phyloP scores from a whole-genome alignment of 2,888 invertebrate species.

The Ochropleura leucogaster region DNA sequence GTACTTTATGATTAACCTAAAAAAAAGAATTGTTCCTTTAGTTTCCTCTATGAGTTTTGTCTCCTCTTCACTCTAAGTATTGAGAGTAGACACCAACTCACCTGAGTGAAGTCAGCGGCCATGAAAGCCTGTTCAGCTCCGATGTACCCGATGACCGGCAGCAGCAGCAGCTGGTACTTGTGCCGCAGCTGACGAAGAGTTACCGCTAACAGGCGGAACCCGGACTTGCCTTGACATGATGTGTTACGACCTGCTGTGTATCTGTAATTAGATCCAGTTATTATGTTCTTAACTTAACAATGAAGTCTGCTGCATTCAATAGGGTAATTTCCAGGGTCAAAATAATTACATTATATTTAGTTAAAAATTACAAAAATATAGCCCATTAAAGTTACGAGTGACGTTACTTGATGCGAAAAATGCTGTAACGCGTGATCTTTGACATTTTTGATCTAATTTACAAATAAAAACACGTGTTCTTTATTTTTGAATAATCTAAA shows the following conservation, averaged over 20 bases:
- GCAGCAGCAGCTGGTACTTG: slow-evolving; percentile 95
- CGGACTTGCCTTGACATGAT: slow-evolving; percentile 91
- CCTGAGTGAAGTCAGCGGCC: slow-evolving; percentile 95
- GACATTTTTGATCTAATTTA: too few relatives aligned
- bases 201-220: slow-evolving; percentile 93
- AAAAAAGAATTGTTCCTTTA: neutral
- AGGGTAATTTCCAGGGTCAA: too few relatives aligned
- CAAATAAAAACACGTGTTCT: too few relatives aligned
- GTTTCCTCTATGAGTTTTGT: too few relatives aligned
- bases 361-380: too few relatives aligned
- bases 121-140: slow-evolving; percentile 98
- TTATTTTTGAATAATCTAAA: too few relatives aligned
- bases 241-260: slow-evolving; percentile 86
- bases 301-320: too few relatives aligned
- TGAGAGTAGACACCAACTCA: slow-evolving; percentile 73
- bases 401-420: too few relatives aligned
- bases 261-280: slow-evolving; percentile 69
- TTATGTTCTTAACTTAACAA: neutral
- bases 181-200: slow-evolving; percentile 94
- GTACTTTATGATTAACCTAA: too few relatives aligned
- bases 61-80: neutral
- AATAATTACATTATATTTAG: too few relatives aligned
- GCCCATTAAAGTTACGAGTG: too few relatives aligned
- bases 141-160: slow-evolving; percentile 98
- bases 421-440: too few relatives aligned